Percentiles rank a stretch among this genome's conserved stretches.
Conservation (phyloP, 2,113 vertebrate genomes). For the Thomomys bottae region DNA sequence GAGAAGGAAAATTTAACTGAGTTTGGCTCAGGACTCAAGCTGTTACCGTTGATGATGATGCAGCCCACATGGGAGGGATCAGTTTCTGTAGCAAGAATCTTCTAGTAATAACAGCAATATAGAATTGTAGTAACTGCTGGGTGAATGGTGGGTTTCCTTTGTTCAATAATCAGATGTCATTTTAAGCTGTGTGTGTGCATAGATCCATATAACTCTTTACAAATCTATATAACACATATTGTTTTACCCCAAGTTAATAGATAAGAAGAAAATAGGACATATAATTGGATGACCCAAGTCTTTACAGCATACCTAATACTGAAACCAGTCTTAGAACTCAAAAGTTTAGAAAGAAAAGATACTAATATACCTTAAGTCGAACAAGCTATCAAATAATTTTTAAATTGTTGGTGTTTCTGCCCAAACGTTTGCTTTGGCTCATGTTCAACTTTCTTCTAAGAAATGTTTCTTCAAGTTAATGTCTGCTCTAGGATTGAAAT, state of each 20-base stretch:
- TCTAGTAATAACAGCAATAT: background rate
- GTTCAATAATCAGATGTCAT: background rate
- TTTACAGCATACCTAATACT: background rate
- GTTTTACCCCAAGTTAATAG: background rate
- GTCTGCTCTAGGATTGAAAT: background rate
- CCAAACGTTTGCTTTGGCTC: background rate
- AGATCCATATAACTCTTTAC: background rate
- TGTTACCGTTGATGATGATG: background rate
- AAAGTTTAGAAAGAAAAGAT: background rate
- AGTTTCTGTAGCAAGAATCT: background rate
- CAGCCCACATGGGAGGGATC: background rate
- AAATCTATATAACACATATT: background rate
- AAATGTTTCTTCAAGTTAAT: background rate
- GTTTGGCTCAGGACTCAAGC: background rate
- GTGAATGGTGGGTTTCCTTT: background rate
- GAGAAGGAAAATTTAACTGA: background rate
- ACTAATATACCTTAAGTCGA: background rate
- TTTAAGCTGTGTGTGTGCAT: background rate
- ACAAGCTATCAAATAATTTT: background rate
- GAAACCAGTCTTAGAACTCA: background rate
- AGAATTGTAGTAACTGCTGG: background rate
- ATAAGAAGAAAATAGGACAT: background rate
- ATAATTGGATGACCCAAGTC: background rate
- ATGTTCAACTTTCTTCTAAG: background rate
- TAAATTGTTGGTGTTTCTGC: background rate